A percentile compares a stretch with the other conserved stretches of the same genome.
These are phyloP conservation scores for Umimayanthus chanpuru DNA, from an alignment of 92 coral and sea anemone genomes.

Conservation along the genomic window DNA sequence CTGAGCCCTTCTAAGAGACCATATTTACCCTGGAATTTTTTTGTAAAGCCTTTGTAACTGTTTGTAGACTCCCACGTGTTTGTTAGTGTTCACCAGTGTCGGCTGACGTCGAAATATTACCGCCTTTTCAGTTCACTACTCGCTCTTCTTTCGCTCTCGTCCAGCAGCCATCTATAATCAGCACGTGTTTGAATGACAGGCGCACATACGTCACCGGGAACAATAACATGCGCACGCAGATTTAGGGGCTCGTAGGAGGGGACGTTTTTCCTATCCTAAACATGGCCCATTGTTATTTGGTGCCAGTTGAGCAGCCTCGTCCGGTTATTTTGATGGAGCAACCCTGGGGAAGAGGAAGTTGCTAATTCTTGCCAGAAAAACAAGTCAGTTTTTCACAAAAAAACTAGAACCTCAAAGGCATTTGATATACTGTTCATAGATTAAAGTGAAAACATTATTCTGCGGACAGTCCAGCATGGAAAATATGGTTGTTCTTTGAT, in stretches of 20 bases:
- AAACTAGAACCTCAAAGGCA: too few relatives aligned
- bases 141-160: slow-evolving; percentile 68
- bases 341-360: neutral
- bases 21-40: slow-evolving; percentile 58
- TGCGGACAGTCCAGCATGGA: too few relatives aligned
- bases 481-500: too few relatives aligned
- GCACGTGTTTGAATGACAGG: slow-evolving; percentile 99
- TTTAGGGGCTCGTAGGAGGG: slow-evolving; percentile 40
- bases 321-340: neutral
- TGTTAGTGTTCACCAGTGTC: slow-evolving; percentile 59
- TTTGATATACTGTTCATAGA: too few relatives aligned
- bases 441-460: too few relatives aligned
- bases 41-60: slow-evolving; percentile 69
- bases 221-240: slow-evolving; percentile 49
- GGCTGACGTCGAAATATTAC: slow-evolving; percentile 73
- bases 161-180: slow-evolving; percentile 88
- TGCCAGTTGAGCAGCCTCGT: neutral
- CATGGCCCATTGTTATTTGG: slow-evolving; percentile 16
- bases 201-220: slow-evolving; percentile 69
- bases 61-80: slow-evolving; percentile 81
- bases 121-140: slow-evolving; percentile 87
- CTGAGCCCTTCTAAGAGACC: slow-evolving; percentile 78
- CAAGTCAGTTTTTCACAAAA: too few relatives aligned
- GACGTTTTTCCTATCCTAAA: neutral
- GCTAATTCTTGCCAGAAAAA: neutral